A percentile compares a stretch with the other conserved stretches of the same genome.
These are phyloP conservation scores for Eunapius fragilis DNA, from an alignment of 37 sponge, comb jelly and placozoan species.

Conservation along the genomic window DNA sequence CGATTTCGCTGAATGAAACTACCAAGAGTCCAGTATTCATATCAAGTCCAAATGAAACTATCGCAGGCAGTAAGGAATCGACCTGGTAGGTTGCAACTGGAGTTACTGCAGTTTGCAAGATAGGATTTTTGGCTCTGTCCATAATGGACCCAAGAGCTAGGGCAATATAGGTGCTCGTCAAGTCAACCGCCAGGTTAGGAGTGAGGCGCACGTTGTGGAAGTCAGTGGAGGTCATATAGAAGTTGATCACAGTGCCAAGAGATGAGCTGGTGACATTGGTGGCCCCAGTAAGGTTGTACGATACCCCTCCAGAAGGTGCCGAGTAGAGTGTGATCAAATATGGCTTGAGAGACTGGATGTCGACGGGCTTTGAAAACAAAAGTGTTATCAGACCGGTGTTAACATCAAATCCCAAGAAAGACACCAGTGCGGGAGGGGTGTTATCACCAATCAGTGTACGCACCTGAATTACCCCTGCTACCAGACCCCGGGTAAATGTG, in stretches of 20 bases:
- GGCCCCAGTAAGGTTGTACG: constrained; percentile 59
- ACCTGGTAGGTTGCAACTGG: constrained; percentile 36
- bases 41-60: constrained; percentile 61
- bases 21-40: constrained; percentile 72
- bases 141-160: constrained; percentile 57
- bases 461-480: constrained; percentile 57
- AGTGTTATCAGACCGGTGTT: constrained; percentile 63
- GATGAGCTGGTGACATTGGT: constrained; percentile 39
- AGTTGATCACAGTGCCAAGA: constrained; percentile 27
- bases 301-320: constrained; percentile 16
- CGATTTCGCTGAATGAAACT: constrained; percentile 83
- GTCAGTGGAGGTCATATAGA: constrained; percentile 35
- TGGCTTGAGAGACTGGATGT: constrained; percentile 27
- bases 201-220: constrained; percentile 27
- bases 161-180: constrained; percentile 46
- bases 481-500: neutral
- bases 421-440: constrained; percentile 45
- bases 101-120: constrained; percentile 26
- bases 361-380: constrained; percentile 83
- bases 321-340: constrained; percentile 60
- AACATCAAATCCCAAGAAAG: constrained; percentile 57
- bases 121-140: constrained; percentile 75
- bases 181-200: neutral
- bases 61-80: constrained; percentile 66
- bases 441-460: constrained; percentile 47